A percentile compares a stretch with the other conserved stretches of the same genome.
These are phyloP conservation scores for Chrysopilus asiliformis DNA, from an alignment of 2,888 invertebrate species.

Conservation along the genomic window DNA sequence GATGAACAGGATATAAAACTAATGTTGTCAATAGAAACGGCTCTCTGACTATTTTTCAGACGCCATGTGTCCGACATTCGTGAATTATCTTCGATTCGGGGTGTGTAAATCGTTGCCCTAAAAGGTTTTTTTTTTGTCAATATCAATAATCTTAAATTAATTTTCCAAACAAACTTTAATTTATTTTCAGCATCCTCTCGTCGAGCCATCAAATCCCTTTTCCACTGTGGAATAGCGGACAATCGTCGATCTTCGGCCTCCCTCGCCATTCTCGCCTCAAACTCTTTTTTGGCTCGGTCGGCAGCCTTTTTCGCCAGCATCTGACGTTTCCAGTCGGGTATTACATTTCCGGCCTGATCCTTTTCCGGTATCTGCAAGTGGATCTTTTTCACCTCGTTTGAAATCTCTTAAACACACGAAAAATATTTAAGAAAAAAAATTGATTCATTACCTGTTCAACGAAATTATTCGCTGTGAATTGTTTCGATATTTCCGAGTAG, in stretches of 20 bases:
- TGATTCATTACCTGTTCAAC: conserved; percentile 74
- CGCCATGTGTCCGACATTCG: conserved; percentile 38
- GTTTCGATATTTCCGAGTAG: conserved; percentile 69
- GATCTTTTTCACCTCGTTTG: conserved; percentile 6
- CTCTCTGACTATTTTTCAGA: conserved; percentile 36
- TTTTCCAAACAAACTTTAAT: conserved; percentile 46
- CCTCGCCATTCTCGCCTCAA: conserved; percentile 70
- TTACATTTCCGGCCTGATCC: conserved; percentile 74
- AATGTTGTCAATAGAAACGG: conserved; percentile 51
- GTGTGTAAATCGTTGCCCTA: conserved; percentile 54
- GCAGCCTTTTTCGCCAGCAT: conserved; percentile 92
- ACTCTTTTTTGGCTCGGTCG: conserved; percentile 79
- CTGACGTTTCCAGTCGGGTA: conserved; percentile 91
- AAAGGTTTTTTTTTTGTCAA: conserved; percentile 1
- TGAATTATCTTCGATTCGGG: conserved; percentile 47
- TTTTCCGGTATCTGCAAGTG: conserved; percentile 66
- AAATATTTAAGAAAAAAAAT: no score
- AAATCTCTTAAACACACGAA: conserved; percentile 14
- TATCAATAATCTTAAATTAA: no score
- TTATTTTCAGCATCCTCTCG: conserved; percentile 66
- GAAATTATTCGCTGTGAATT: conserved; percentile 74
- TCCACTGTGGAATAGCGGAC: conserved; percentile 87
- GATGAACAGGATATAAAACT: conserved; percentile 32
- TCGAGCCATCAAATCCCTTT: conserved; percentile 72
- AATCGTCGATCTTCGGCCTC: conserved; percentile 76